Percentiles rank a stretch among this genome's conserved stretches.
phyloP scores from a whole-genome alignment of 2,888 invertebrate species.

The Diplazon laetatorius region DNA sequence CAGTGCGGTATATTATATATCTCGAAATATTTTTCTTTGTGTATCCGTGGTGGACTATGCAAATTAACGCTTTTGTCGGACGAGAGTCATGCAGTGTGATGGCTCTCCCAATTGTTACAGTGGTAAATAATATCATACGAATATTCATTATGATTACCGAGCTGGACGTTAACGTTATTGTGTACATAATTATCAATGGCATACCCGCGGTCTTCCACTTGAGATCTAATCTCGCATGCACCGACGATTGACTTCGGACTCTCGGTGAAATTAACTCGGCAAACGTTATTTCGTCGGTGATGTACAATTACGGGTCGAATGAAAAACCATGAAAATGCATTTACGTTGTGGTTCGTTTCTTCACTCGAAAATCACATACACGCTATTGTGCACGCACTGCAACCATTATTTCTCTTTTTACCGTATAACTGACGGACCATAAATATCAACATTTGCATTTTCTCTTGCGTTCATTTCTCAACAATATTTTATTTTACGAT shows the following conservation, averaged over 20 bases:
- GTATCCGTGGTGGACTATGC: not conserved
- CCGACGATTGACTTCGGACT: not conserved
- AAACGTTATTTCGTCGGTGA: constrained; percentile 3
- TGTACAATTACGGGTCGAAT: not conserved
- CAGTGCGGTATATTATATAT: not conserved
- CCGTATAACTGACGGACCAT: too few species aligned
- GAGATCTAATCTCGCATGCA: constrained; percentile 5
- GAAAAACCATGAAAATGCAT: not conserved
- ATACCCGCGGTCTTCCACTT: not conserved
- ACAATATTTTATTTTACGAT: too few species aligned
- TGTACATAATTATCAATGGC: constrained; percentile 18
- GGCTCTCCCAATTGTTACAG: constrained; percentile 14
- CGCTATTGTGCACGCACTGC: not conserved
- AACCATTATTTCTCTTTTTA: not conserved
- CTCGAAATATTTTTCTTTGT: constrained; percentile 13
- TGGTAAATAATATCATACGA: constrained; percentile 7
- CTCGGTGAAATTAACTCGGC: not conserved
- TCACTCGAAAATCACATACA: not conserved
- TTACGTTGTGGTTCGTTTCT: not conserved
- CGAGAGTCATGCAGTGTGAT: constrained; percentile 6
- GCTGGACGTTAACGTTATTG: constrained; percentile 6
- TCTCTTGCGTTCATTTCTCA: too few species aligned
- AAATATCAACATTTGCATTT: too few species aligned
- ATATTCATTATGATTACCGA: constrained; percentile 18
- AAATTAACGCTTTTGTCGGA: constrained; percentile 13